Base-by-base conservation (phyloP, 2,888 invertebrate species). In the Pelosia muscerda region DNA sequence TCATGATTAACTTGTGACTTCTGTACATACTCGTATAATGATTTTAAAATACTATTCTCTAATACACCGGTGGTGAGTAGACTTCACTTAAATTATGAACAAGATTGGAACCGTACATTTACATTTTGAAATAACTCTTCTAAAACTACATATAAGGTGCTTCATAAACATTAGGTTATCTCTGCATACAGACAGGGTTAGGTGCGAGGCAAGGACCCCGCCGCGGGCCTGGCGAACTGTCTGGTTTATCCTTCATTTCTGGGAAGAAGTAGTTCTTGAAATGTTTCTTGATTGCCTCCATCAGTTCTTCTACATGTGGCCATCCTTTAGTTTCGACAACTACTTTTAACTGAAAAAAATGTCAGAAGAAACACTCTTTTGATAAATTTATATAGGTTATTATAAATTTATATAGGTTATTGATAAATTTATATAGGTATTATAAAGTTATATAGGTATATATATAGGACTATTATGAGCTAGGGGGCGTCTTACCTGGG, bases 321-420 rank as follows among this genome's bases (percentile, higher is more conserved):
- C 96, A 96, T 84, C 98, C 98, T 83, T 97, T 95, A 0, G 98
- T 98, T 93, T 99, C 99, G 77, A 97, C 97, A 25, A 98, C 96
- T 10, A 98, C 96, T 93, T 97, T 97, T 2, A 98, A 96, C 97
- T 97, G 90, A n/a, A 89, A 88, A 60, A 28, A 55, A 8, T n/a
- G n/a, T 13, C 11, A 9, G 11, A 3, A 49, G 10, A 42, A 13
- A 25, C 10, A 49, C 23, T 26, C 23, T 4, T 23, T 4, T 13
- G 13, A 23, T 11, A 23, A 23, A 22, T 1, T 23, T 22, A 2
- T 22, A 23, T 23, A 22, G 22, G 15, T 15, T 15, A n/a, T 4
- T 5, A 54, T 4, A 8, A 56, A 25, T 2, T 22, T 26, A n/a
- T 23, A 34, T 31, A 11, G 26, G 53, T 38, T n/a, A n/a, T n/a